Percentiles rank a stretch among this genome's conserved stretches.
Conservation (phyloP, 2,797 vertebrate genomes). For the Amniataba percoides region DNA sequence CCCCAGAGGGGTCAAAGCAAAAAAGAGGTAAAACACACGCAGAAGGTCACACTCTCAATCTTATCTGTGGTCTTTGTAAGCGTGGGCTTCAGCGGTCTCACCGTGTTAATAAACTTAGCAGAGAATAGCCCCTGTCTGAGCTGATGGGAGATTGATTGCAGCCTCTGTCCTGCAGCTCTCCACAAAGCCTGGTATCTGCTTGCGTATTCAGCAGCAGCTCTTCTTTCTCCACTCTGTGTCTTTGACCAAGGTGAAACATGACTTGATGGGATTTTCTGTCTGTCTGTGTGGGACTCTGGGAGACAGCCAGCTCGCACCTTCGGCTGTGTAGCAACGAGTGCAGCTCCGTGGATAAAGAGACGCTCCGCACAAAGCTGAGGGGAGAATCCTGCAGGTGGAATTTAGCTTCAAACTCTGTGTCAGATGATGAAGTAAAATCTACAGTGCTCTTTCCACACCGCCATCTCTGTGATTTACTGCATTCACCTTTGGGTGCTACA, state of each 20-base stretch:
- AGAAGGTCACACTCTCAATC: conserved; percentile 18
- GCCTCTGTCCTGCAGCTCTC: conserved; percentile 46
- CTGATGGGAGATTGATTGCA: conserved; percentile 24
- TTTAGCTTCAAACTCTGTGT: conserved; percentile 24
- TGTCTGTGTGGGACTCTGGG: neutral
- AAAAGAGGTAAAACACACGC: neutral
- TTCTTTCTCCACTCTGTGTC: conserved; percentile 26
- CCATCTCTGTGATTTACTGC: conserved; percentile 54
- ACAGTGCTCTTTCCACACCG: conserved; percentile 28
- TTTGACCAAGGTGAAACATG: conserved; percentile 60
- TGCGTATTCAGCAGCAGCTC: conserved; percentile 54
- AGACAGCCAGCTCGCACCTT: neutral
- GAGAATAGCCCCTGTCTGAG: conserved; percentile 4
- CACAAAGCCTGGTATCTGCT: conserved; percentile 39
- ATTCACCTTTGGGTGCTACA: conserved; percentile 57
- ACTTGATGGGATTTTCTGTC: conserved; percentile 35
- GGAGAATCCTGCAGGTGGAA: conserved; percentile 13
- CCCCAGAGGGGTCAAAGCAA: conserved; percentile 6
- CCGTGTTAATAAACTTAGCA: conserved; percentile 29
- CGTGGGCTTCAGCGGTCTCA: neutral
- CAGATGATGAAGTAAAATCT: conserved; percentile 39
- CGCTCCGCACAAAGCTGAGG: neutral
- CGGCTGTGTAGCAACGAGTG: neutral
- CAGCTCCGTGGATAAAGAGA: conserved; percentile 14
- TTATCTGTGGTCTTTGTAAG: conserved; percentile 19